Percentiles rank a stretch among this genome's conserved stretches.
Conservation (phyloP, 35 echinoderm and acorn worm genomes). For the Heliocidaris tuberculata region DNA sequence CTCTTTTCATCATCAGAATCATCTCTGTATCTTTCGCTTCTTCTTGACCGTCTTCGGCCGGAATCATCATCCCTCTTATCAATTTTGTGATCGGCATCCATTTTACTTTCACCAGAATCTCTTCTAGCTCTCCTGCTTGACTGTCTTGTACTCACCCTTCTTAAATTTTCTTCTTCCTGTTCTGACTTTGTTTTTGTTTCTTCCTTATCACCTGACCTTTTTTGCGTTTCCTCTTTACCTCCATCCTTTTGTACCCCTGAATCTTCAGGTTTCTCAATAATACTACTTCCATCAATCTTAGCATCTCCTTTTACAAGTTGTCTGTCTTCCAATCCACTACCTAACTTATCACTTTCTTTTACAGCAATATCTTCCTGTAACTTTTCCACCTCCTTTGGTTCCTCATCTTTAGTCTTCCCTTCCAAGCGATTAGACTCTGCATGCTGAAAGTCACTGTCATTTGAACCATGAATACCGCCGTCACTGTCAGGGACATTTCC, state of each 20-base stretch:
- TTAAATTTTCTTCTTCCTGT: not conserved
- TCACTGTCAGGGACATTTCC: not conserved
- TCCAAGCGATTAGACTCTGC: not conserved
- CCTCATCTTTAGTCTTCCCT: not conserved
- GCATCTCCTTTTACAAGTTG: not conserved
- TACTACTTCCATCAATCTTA: not conserved
- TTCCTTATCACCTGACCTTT: not conserved
- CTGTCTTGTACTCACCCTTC: conserved; percentile 24
- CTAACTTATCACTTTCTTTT: not conserved
- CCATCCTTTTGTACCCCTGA: not conserved
- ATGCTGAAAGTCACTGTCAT: not conserved
- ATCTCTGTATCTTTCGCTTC: conserved; percentile 9
- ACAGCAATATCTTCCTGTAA: not conserved
- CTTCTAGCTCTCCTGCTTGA: conserved; percentile 26
- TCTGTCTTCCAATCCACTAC: not conserved
- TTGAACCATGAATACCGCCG: not conserved
- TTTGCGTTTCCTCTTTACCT: not conserved
- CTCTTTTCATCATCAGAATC: conserved; percentile 31
- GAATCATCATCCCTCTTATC: conserved; percentile 32
- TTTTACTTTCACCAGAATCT: not conserved
- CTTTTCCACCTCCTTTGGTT: not conserved
- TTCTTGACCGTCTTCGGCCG: not conserved
- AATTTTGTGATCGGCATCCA: not conserved
- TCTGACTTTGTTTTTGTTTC: not conserved
- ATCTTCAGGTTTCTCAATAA: not conserved